phyloP scores from a whole-genome alignment of 2,113 vertebrate species.

The Amblyornis subalaris region DNA sequence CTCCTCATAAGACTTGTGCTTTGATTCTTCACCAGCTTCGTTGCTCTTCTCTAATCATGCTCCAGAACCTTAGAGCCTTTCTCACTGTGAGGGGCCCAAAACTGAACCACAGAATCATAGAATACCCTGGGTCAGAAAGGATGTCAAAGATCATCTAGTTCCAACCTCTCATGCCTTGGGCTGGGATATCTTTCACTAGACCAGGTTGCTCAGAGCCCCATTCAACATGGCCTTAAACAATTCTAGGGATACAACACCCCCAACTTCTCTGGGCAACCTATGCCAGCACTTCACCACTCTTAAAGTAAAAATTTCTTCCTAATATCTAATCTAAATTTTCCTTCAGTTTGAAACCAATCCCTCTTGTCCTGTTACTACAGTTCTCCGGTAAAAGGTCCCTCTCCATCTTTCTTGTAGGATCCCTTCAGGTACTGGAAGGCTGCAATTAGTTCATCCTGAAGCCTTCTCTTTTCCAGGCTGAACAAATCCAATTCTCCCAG shows the following conservation, averaged over 20 bases:
- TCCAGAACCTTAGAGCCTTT: not conserved
- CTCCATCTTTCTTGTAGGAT: not conserved
- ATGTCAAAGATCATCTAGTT: not conserved
- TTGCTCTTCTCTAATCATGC: not conserved
- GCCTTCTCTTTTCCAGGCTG: not conserved
- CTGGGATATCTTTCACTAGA: not conserved
- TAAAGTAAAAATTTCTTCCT: not conserved
- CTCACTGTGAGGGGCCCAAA: not conserved
- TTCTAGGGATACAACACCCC: not conserved
- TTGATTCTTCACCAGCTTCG: not conserved
- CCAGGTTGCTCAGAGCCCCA: not conserved
- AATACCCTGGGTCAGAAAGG: not conserved
- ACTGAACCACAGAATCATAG: not conserved
- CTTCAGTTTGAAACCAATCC: not conserved
- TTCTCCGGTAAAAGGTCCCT: not conserved
- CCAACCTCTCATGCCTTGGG: not conserved
- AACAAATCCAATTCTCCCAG: not conserved
- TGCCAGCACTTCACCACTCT: not conserved
- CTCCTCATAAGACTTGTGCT: not conserved
- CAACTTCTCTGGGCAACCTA: not conserved
- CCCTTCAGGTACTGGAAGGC: not conserved
- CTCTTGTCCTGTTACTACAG: not conserved
- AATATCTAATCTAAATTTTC: not conserved
- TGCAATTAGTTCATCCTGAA: not conserved
- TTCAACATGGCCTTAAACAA: not conserved